phyloP scores from a whole-genome alignment of 35 echinoderm and acorn worm species.

The Lytechinus pictus region DNA sequence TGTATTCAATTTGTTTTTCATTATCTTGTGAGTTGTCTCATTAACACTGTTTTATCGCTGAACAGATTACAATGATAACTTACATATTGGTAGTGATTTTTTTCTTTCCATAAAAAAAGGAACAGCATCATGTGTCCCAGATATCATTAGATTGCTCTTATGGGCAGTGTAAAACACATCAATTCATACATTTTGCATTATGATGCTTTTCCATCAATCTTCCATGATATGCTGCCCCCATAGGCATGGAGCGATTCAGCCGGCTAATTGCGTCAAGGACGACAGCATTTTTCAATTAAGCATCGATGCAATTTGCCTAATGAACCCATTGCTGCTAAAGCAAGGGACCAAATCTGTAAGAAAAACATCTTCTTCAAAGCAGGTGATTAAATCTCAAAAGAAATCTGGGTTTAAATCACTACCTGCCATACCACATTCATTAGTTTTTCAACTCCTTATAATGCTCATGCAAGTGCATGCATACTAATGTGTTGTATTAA shows the following conservation, averaged over 20 bases:
- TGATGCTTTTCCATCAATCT: background rate
- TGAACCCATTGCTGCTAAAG: constrained; percentile 13
- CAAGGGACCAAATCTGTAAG: background rate
- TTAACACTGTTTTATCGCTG: too few relatives aligned
- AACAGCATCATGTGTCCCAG: too few relatives aligned
- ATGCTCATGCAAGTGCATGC: background rate
- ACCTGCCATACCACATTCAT: background rate
- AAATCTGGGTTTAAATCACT: background rate
- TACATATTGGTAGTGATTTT: too few relatives aligned
- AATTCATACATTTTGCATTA: background rate
- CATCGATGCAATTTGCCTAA: constrained; percentile 36
- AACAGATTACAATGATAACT: too few relatives aligned
- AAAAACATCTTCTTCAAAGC: background rate
- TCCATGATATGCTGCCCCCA: background rate
- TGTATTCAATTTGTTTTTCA: too few relatives aligned
- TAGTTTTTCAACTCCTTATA: background rate
- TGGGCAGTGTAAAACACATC: background rate
- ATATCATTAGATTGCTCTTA: too few relatives aligned
- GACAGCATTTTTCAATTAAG: background rate
- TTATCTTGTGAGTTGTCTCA: too few relatives aligned
- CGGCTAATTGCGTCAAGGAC: constrained; percentile 2
- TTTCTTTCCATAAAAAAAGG: too few relatives aligned
- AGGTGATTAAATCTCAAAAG: background rate
- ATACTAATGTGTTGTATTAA: background rate
- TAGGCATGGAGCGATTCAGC: background rate